Evolutionary conservation across 2,797 vertebrate species (phyloP), one percentile per base, ranked within the genome.

Genomic region (Helicolenus hilgendorfi): DNA sequence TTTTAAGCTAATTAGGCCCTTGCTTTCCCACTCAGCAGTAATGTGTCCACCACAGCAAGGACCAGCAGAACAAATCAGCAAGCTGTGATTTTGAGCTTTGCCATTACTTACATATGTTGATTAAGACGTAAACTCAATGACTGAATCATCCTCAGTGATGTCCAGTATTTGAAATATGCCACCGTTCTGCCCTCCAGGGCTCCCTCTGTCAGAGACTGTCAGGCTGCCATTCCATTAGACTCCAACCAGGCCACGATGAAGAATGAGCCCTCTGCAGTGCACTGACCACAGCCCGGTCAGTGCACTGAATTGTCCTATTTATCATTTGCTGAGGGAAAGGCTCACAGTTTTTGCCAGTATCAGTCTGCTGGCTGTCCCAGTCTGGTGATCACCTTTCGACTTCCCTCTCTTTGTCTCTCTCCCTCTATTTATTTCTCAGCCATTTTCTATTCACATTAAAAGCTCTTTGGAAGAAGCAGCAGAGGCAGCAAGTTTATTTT

Each of bases 181-280:
- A 27, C 22, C 6, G 13, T 26, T 58, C 85, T 72, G 65, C 71
- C 82, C 68, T 89, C 62, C 58, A 26, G 27, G 53, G 26, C 73
- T 83, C 79, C 31, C 62, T 84, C 83, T 84, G 88, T 94, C 91
- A 78, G 35, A 92, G 62, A 77, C 62, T 64, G 81, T 85, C 83
- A 83, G 69, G 33, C 65, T 72, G 59, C 77, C 72, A 24, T 89
- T 89, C 79, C 84, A 91, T 94, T 91, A 89, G 75, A 75, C 53
- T 88, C 65, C 65, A 89, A 73, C 77, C 63, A 74, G 76, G 72
- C 79, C 72, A 33, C 67, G 53, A 90, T 92, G 91, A 95, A 77
- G 86, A 92, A 93, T 85, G 83, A 89, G 88, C 67, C 72, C 49
- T 85, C 71, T 77, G 81, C 85, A 77, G 67, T 76, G 82, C 45